Evolutionary conservation across 1,140 invertebrate species (phyloP).

Genomic region (Drosophila persimilis): DNA sequence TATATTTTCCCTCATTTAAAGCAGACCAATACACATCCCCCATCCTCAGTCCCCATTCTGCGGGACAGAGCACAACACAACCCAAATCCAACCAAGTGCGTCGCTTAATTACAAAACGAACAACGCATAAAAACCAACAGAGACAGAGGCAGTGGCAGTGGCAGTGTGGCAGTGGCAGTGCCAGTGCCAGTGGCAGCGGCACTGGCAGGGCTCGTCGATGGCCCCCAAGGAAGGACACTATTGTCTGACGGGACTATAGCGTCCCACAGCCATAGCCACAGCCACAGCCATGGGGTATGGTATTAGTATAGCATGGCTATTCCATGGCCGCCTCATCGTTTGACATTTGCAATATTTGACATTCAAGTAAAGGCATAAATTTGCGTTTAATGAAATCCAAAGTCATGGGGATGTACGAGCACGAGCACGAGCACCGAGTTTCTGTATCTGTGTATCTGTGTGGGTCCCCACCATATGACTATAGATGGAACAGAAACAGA

Average conservation of each 20-base stretch:
- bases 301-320: slow-evolving; percentile 7
- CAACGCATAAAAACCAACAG: slow-evolving; percentile 77
- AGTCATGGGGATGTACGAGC: slow-evolving; percentile 21
- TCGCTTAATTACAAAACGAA: slow-evolving; percentile 82
- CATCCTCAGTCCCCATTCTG: slow-evolving; percentile 4
- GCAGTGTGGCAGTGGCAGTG: not conserved
- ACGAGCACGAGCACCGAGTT: not conserved
- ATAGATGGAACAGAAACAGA: not conserved
- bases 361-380: slow-evolving; percentile 80
- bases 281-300: slow-evolving; percentile 1
- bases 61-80: slow-evolving; percentile 14
- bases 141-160: slow-evolving; percentile 11
- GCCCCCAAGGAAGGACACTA: slow-evolving; percentile 39
- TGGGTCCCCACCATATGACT: slow-evolving; percentile 28
- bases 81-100: slow-evolving; percentile 70
- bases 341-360: slow-evolving; percentile 81
- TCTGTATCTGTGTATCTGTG: slow-evolving; percentile 2
- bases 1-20: slow-evolving; percentile 13
- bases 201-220: slow-evolving; percentile 31
- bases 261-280: not conserved
- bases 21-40: slow-evolving; percentile 8
- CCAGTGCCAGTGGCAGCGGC: not conserved
- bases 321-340: slow-evolving; percentile 36
- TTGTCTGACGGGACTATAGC: slow-evolving; percentile 32
- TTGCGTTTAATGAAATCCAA: slow-evolving; percentile 79